phyloP scores from a whole-genome alignment of 2,113 vertebrate species.

The Nerophis lumbriciformis region DNA sequence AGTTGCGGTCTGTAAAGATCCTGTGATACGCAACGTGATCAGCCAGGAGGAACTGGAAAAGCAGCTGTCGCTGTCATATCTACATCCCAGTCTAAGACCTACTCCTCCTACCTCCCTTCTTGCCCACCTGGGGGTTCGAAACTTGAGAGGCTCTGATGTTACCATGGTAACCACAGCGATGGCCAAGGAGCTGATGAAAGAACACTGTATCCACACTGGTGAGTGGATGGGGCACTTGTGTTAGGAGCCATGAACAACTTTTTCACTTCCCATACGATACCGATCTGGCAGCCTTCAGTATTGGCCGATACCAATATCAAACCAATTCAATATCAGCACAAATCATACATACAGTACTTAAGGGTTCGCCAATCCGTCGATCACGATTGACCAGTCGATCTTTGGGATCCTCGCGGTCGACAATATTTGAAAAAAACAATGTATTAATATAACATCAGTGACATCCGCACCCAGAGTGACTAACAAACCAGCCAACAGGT shows the following conservation, averaged over 20 bases:
- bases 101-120: constrained; percentile 65
- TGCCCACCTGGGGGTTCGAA: constrained; percentile 66
- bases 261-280: too few relatives aligned
- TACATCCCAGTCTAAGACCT: constrained; percentile 63
- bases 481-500: too few relatives aligned
- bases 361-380: too few relatives aligned
- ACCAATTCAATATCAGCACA: too few relatives aligned
- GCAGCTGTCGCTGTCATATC: constrained; percentile 73
- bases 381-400: too few relatives aligned
- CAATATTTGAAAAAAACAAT: too few relatives aligned
- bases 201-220: constrained; percentile 54
- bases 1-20: constrained; percentile 70
- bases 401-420: too few relatives aligned
- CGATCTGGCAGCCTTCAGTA: too few relatives aligned
- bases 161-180: constrained; percentile 72
- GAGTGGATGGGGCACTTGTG: background rate
- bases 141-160: constrained; percentile 64
- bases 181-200: constrained; percentile 61
- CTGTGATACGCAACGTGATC: constrained; percentile 71
- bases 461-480: too few relatives aligned
- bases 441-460: too few relatives aligned
- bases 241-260: background rate
- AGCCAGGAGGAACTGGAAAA: constrained; percentile 60
- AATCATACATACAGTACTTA: too few relatives aligned
- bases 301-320: too few relatives aligned